Evolutionary conservation across 2,113 vertebrate species (phyloP).

Genomic region (Origma solitaria): DNA sequence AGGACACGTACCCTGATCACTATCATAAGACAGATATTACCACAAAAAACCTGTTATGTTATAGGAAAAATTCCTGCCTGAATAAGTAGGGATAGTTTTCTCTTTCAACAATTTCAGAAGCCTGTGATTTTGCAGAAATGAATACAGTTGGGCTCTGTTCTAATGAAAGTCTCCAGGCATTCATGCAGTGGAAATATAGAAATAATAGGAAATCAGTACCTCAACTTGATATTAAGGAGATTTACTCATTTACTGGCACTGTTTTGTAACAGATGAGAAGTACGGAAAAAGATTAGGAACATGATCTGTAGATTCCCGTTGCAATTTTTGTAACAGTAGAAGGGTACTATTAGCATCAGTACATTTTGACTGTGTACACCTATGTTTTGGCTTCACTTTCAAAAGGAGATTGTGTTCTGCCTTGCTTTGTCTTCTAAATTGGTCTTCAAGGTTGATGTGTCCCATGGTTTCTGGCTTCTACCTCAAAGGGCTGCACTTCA

Average conservation of each 20-base stretch:
- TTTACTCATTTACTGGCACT: constrained; percentile 31
- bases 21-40: constrained; percentile 1
- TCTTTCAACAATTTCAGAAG: constrained; percentile 2
- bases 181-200: constrained; percentile 25
- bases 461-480: background rate
- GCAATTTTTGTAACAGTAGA: constrained; percentile 3
- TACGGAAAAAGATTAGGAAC: background rate
- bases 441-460: background rate
- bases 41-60: background rate
- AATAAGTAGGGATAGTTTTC: background rate
- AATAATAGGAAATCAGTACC: constrained; percentile 41
- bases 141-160: background rate
- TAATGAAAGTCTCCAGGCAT: constrained; percentile 8
- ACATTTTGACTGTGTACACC: background rate
- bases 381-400: background rate
- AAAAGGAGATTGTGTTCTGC: background rate
- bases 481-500: background rate
- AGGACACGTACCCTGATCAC: background rate
- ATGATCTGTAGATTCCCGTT: background rate
- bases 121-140: constrained; percentile 28
- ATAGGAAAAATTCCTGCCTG: background rate
- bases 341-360: background rate
- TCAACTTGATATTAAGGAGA: constrained; percentile 17
- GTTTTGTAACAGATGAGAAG: background rate
- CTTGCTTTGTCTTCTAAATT: background rate